Evolutionary conservation across 2,113 vertebrate species (phyloP).

Genomic region (Pterophyllum scalare): DNA sequence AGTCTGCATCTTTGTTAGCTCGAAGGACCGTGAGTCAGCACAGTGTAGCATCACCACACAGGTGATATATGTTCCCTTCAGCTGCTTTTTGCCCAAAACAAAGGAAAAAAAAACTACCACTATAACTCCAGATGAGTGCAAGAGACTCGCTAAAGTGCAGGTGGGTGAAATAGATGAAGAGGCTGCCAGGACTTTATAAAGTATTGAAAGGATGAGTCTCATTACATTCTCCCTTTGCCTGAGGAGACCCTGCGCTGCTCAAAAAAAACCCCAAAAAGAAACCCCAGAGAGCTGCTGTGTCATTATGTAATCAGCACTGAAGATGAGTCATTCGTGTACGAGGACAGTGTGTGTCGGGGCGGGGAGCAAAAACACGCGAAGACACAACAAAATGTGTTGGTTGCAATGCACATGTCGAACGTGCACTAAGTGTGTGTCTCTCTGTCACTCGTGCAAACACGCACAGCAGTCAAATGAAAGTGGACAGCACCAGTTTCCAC

Average conservation of each 20-base stretch:
- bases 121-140: not conserved
- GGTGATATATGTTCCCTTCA: not conserved
- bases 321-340: slow-evolving; percentile 59
- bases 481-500: slow-evolving; percentile 6
- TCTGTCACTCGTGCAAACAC: slow-evolving; percentile 11
- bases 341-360: slow-evolving; percentile 34
- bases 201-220: slow-evolving; percentile 54
- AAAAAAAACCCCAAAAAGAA: slow-evolving; percentile 21
- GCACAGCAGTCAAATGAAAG: not conserved
- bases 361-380: slow-evolving; percentile 15
- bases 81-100: not conserved
- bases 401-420: not conserved
- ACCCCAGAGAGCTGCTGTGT: slow-evolving; percentile 49
- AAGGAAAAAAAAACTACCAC: not conserved
- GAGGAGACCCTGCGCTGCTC: slow-evolving; percentile 32
- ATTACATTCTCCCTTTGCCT: slow-evolving; percentile 34
- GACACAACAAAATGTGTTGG: not conserved
- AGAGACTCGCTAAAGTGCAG: not conserved
- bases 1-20: not conserved
- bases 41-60: not conserved
- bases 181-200: slow-evolving; percentile 46
- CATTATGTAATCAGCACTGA: slow-evolving; percentile 60
- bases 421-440: not conserved
- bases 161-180: not conserved
- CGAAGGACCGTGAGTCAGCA: slow-evolving; percentile 41